phyloP scores from a whole-genome alignment of 1,140 invertebrate species.

The Bombus huntii region DNA sequence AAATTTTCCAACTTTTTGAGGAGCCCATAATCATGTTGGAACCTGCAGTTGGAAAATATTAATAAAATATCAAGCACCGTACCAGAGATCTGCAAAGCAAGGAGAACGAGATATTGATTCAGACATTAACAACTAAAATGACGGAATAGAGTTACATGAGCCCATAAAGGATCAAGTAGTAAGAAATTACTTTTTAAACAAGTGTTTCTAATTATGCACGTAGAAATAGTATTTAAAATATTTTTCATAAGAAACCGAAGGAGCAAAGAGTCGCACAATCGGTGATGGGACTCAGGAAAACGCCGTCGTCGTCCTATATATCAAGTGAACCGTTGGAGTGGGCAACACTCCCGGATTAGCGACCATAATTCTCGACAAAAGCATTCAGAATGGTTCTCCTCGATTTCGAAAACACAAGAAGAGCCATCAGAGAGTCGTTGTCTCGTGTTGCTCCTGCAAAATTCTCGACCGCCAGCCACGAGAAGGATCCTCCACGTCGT shows the following conservation, averaged over 20 bases:
- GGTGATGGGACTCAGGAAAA: constrained; percentile 23
- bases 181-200: not conserved
- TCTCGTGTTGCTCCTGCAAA: constrained; percentile 29
- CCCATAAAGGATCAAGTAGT: not conserved
- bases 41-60: too few relatives aligned
- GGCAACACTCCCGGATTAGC: constrained; percentile 71
- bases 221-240: constrained; percentile 25
- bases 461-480: constrained; percentile 31
- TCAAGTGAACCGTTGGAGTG: constrained; percentile 53
- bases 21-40: too few relatives aligned
- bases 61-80: too few relatives aligned
- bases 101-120: not conserved
- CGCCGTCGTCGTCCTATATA: constrained; percentile 61
- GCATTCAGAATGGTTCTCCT: constrained; percentile 40
- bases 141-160: not conserved
- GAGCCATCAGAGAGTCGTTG: not conserved
- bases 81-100: too few relatives aligned
- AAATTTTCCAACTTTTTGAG: not conserved
- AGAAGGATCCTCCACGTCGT: not conserved
- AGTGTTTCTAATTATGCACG: not conserved
- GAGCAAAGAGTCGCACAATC: not conserved
- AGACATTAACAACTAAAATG: not conserved
- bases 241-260: constrained; percentile 9
- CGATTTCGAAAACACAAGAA: constrained; percentile 51
- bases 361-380: constrained; percentile 66